Conservation (phyloP, 2,888 invertebrate genomes). For the Pristionchus exspectatus region DNA sequence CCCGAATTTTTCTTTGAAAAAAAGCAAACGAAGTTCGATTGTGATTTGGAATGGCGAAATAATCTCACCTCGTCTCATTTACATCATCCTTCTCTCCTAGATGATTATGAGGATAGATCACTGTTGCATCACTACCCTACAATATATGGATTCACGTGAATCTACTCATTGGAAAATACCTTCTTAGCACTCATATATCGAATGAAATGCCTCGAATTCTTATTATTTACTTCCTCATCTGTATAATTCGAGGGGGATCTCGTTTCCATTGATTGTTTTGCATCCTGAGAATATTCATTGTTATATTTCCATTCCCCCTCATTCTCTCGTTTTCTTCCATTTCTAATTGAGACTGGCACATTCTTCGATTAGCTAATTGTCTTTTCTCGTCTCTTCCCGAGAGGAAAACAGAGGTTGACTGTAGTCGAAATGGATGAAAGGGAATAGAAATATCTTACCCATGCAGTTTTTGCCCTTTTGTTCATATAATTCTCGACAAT, state of each 20-base stretch:
- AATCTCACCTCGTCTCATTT: conserved; percentile 59
- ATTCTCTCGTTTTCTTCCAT: background rate
- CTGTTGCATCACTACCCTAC: conserved; percentile 65
- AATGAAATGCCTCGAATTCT: conserved; percentile 72
- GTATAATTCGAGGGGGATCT: conserved; percentile 61
- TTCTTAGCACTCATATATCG: conserved; percentile 71
- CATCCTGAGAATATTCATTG: conserved; percentile 65
- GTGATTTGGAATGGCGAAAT: background rate
- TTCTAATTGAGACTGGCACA: conserved; percentile 19
- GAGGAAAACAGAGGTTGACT: background rate
- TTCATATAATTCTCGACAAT: conserved; percentile 75
- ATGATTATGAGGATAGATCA: conserved; percentile 67
- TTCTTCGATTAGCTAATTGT: conserved; percentile 4
- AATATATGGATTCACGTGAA: background rate
- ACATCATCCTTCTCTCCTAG: conserved; percentile 58
- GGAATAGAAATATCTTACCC: conserved; percentile 61
- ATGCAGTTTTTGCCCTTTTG: conserved; percentile 74
- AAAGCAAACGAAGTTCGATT: background rate
- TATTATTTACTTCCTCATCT: conserved; percentile 71
- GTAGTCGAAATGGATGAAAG: background rate
- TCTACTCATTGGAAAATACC: conserved; percentile 45
- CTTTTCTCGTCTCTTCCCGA: background rate
- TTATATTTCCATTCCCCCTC: background rate
- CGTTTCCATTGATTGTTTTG: conserved; percentile 75
- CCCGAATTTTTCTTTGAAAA: background rate